Percentiles rank a stretch among this genome's conserved stretches.
Conservation (phyloP, 2,797 vertebrate species). For the Xenopus petersii region DNA sequence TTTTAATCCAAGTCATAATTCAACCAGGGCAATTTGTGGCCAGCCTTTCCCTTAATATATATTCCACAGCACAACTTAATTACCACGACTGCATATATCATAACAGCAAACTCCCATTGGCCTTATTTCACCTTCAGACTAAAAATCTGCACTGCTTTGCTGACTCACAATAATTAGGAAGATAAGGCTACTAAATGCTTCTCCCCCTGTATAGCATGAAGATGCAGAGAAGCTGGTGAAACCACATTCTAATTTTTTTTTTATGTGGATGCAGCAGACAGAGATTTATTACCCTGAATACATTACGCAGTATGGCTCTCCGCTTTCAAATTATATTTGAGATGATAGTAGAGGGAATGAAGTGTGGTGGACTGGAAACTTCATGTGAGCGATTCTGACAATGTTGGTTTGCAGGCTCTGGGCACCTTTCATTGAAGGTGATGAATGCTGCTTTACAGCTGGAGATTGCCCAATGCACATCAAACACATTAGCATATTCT, state of each 20-base stretch:
- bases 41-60: constrained; percentile 25
- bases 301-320: constrained; percentile 5
- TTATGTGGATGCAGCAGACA: not conserved
- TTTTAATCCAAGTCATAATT: constrained; percentile 44
- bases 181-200: constrained; percentile 22
- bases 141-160: not conserved
- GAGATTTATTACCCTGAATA: constrained; percentile 15
- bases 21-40: constrained; percentile 16
- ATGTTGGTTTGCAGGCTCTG: constrained; percentile 34
- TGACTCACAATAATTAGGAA: constrained; percentile 30
- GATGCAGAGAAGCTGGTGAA: not conserved
- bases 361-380: constrained; percentile 3
- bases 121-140: constrained; percentile 20
- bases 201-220: not conserved
- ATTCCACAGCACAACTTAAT: constrained; percentile 40
- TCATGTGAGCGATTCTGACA: constrained; percentile 20
- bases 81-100: constrained; percentile 19
- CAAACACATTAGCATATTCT: constrained; percentile 32
- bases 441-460: constrained; percentile 30
- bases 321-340: constrained; percentile 15
- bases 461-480: constrained; percentile 22
- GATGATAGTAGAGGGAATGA: constrained; percentile 19
- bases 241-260: not conserved
- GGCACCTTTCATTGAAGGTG: constrained; percentile 35
- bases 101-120: constrained; percentile 10